Percentiles rank a stretch among this genome's conserved stretches.
phyloP scores from a whole-genome alignment of 2,888 invertebrate species.

The Drosophila quinaria region DNA sequence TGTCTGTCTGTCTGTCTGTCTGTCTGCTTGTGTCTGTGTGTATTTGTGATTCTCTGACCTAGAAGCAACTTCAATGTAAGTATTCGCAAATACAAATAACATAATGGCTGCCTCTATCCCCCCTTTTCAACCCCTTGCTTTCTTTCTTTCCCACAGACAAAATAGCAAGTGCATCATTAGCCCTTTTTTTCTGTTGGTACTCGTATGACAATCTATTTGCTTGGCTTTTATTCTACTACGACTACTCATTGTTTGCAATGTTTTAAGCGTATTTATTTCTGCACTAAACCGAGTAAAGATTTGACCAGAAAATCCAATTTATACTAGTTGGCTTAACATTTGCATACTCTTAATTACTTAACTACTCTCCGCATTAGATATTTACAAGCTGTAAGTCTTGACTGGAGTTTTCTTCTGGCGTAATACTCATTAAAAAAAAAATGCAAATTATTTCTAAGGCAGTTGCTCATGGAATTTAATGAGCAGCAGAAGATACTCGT shows the following conservation, averaged over 20 bases:
- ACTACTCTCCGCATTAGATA: slow-evolving; percentile 14
- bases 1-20: neutral
- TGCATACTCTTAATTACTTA: slow-evolving; percentile 28
- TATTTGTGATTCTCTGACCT: slow-evolving; percentile 25
- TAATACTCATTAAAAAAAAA: neutral
- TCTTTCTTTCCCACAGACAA: neutral
- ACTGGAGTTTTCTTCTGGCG: neutral
- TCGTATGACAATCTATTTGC: slow-evolving; percentile 31
- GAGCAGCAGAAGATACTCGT: slow-evolving; percentile 35
- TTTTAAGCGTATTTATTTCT: slow-evolving; percentile 21
- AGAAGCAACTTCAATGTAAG: slow-evolving; percentile 41
- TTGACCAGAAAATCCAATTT: slow-evolving; percentile 12
- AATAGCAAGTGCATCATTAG: neutral
- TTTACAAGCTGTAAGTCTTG: neutral
- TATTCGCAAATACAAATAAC: slow-evolving; percentile 55
- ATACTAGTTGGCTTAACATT: slow-evolving; percentile 1
- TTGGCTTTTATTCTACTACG: slow-evolving; percentile 11
- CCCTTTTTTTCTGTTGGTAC: neutral
- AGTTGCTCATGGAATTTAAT: slow-evolving; percentile 40
- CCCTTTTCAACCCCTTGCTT: slow-evolving; percentile 3
- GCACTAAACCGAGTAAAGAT: slow-evolving; percentile 9
- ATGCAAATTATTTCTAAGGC: slow-evolving; percentile 32
- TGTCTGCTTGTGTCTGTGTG: slow-evolving; percentile 1
- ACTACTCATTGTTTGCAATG: slow-evolving; percentile 6
- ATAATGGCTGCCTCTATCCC: slow-evolving; percentile 20